Evolutionary conservation across 1,140 invertebrate genomes (phyloP).

Genomic region (Tetraneura akinire): DNA sequence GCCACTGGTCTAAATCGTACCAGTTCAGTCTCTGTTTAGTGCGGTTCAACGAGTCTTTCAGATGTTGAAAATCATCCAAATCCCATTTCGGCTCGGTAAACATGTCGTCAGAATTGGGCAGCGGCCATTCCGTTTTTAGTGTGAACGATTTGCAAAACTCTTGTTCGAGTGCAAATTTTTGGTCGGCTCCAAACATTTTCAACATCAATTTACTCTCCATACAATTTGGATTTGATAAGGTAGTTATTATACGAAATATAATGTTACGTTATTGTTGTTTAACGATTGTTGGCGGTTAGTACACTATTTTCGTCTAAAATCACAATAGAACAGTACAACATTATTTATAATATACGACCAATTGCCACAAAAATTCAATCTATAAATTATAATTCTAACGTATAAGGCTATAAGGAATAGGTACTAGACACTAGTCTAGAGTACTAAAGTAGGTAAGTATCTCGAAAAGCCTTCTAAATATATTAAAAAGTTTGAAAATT

Average conservation of each 20-base stretch:
- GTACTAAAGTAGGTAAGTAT: too few species aligned
- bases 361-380: too few species aligned
- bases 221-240: too few species aligned
- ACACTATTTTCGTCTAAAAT: neutral
- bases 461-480: too few species aligned
- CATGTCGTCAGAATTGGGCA: neutral
- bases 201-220: too few species aligned
- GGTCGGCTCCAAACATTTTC: neutral
- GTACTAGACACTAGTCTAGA: too few species aligned
- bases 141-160: conserved; percentile 14
- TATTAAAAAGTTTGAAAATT: too few species aligned
- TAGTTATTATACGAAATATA: too few species aligned
- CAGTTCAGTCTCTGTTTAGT: conserved; percentile 78
- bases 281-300: neutral
- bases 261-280: too few species aligned
- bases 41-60: conserved; percentile 74
- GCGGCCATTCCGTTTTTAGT: neutral
- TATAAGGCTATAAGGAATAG: too few species aligned
- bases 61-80: conserved; percentile 62
- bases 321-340: neutral
- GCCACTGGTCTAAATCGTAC: conserved; percentile 78
- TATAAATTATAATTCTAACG: too few species aligned
- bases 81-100: conserved; percentile 28
- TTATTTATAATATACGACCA: too few species aligned
- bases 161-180: neutral